phyloP scores from a whole-genome alignment of 2,797 vertebrate species.

The Octomys mimax region DNA sequence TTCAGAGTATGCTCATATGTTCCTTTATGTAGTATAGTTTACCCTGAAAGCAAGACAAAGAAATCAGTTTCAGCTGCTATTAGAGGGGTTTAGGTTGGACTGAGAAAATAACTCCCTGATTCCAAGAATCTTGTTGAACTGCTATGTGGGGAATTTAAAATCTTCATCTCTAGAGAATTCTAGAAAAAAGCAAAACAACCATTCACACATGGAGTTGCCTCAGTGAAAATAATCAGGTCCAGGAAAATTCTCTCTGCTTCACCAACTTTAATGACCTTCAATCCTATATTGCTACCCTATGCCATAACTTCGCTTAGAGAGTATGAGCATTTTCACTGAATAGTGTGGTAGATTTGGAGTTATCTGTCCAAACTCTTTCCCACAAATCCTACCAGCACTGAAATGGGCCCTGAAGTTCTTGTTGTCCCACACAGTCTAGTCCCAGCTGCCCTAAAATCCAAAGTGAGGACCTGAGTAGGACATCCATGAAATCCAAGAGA shows the following conservation, averaged over 20 bases:
- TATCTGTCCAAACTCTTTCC: not conserved
- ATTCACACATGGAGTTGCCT: constrained; percentile 17
- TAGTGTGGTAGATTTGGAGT: not conserved
- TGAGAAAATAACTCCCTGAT: not conserved
- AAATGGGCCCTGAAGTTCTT: not conserved
- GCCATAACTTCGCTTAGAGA: not conserved
- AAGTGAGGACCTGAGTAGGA: not conserved
- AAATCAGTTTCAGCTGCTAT: constrained; percentile 64
- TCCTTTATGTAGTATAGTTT: constrained; percentile 56
- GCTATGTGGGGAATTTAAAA: constrained; percentile 36
- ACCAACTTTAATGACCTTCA: constrained; percentile 45
- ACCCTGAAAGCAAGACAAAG: constrained; percentile 66
- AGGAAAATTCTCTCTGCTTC: constrained; percentile 25
- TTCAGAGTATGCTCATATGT: constrained; percentile 65
- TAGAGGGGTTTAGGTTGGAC: constrained; percentile 26
- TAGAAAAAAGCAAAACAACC: not conserved
- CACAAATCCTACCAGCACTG: not conserved
- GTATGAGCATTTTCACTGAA: not conserved
- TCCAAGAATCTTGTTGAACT: not conserved
- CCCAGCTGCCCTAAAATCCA: not conserved
- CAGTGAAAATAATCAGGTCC: constrained; percentile 24
- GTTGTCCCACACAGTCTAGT: not conserved
- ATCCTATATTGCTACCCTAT: not conserved
- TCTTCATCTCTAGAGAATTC: constrained; percentile 54
- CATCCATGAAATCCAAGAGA: not conserved